Conservation (phyloP, 2,797 vertebrate genomes). For the Heterohyrax brucei region DNA sequence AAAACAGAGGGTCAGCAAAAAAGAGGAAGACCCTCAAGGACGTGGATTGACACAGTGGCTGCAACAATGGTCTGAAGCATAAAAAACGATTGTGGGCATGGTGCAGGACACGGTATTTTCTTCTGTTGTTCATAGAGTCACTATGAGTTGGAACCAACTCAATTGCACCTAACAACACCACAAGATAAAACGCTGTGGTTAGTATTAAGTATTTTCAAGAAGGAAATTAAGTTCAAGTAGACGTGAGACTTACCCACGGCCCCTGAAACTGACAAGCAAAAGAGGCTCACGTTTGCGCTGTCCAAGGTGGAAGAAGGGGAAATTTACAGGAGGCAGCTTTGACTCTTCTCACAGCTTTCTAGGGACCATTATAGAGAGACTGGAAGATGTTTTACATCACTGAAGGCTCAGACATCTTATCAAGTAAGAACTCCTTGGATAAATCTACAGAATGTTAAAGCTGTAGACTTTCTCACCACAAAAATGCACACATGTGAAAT, state of each 20-base stretch:
- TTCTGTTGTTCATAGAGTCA: too few relatives aligned
- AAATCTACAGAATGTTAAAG: neutral
- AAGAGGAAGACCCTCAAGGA: too few relatives aligned
- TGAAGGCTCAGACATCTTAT: neutral
- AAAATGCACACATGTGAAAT: neutral
- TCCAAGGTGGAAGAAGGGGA: neutral
- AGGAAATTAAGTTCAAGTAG: neutral
- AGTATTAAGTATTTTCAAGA: conserved; percentile 28
- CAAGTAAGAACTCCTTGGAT: neutral
- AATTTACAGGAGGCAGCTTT: fast-evolving
- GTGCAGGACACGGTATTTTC: too few relatives aligned
- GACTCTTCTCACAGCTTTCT: neutral
- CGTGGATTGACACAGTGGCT: too few relatives aligned
- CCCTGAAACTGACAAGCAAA: neutral
- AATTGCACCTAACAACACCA: too few relatives aligned
- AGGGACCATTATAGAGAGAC: neutral
- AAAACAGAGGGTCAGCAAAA: too few relatives aligned
- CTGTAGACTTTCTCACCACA: neutral
- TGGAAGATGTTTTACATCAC: neutral
- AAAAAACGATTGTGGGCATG: too few relatives aligned
- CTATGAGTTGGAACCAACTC: too few relatives aligned
- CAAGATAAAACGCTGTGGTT: neutral
- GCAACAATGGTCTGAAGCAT: too few relatives aligned
- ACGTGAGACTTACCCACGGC: neutral
- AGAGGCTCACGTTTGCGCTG: neutral